Evolutionary conservation across 2,113 vertebrate genomes (phyloP).

Genomic region (Anas platyrhynchos): DNA sequence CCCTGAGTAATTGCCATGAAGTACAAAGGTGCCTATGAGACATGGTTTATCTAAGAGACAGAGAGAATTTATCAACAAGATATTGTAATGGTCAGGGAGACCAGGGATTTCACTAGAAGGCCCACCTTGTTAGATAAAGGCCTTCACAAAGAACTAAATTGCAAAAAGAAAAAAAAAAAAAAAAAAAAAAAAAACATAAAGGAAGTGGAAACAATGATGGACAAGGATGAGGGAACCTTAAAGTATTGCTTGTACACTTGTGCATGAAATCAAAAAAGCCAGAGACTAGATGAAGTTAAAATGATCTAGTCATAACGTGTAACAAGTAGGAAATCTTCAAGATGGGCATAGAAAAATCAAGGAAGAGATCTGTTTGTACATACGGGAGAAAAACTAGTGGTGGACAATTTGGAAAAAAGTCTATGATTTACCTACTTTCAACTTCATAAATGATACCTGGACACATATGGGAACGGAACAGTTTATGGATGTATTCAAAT

Average conservation of each 20-base stretch:
- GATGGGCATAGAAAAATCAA: background rate
- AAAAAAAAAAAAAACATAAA: background rate
- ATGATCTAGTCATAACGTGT: background rate
- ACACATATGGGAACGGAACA: background rate
- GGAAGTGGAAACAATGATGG: background rate
- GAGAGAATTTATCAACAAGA: too few relatives aligned
- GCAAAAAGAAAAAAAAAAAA: too few relatives aligned
- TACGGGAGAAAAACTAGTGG: background rate
- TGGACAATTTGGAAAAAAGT: background rate
- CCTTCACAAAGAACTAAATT: background rate
- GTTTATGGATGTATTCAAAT: background rate
- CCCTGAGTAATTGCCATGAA: too few relatives aligned
- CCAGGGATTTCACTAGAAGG: background rate
- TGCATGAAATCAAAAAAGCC: background rate
- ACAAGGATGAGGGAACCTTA: background rate
- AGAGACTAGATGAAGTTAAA: background rate
- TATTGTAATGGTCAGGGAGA: too few relatives aligned
- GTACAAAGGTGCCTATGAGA: too few relatives aligned
- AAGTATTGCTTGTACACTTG: background rate
- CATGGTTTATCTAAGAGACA: too few relatives aligned
- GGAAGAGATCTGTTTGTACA: background rate
- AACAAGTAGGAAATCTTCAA: background rate
- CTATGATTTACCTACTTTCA: fast-evolving
- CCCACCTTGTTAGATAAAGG: fast-evolving
- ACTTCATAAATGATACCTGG: background rate